Base-by-base conservation (phyloP, 1,140 invertebrate genomes). In the Halesus radiatus region DNA sequence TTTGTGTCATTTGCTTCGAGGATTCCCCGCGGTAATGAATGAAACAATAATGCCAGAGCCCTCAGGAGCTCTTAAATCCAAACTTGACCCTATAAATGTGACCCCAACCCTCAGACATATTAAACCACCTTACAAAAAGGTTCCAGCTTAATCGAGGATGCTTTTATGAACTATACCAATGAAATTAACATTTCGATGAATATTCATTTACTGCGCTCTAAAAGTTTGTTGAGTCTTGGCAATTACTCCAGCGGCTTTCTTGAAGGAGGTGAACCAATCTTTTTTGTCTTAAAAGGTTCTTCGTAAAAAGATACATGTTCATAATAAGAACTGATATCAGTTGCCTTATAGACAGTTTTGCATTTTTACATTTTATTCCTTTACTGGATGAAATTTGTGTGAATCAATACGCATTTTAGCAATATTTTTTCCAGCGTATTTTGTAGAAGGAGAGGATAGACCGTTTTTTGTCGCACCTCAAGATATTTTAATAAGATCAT, bases 401-500 rank as follows among this genome's bases (percentile, higher is more conserved):
- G 37, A 45, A 45, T 45, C 37, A 45, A 45, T 45, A 13, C 37
- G 37, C 37, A 45, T 45, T 45, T 45, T 45, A 45, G 37, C 37
- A 13, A 45, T 10, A 45, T 13, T 45, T 45, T 13, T 45, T 45
- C 37, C 37, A 1, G 37, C 37, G 8, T 45, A 45, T 13, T 45
- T 45, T 45, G 37, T 13, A 45, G 37, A 45, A 45, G 37, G n/a
- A 56, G 54, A 56, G 20, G 54, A 70, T 64, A 75, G 78, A 80
- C 70, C 13, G n/a, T 81, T 81, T 81, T 81, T 81, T 81, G 45
- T 32, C 37, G 16, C 64, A 20, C 75, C 32, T 68, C 23, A 22
- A 81, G 66, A 81, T 73, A 81, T 81, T 81, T 81, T 81, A 81
- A 81, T 81, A 81, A 78, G 80, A 62, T 80, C 73, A 26, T 76